These are phyloP conservation scores for Apoda limacodes DNA, from an alignment of 2,888 invertebrate species.

Conservation along the genomic window DNA sequence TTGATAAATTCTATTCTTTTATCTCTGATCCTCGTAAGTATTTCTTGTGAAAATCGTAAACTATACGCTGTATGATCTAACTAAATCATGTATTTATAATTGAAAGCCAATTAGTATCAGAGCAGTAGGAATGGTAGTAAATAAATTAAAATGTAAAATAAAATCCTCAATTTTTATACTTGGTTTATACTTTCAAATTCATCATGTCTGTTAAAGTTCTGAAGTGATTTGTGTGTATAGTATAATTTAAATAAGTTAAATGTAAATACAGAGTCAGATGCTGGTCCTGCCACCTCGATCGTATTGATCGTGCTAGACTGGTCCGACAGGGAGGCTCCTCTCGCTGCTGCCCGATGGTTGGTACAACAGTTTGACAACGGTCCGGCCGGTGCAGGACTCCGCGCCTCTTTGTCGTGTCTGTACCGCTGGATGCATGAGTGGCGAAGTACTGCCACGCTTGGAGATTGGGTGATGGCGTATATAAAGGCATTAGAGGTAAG, in stretches of 20 bases:
- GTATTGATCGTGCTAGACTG: conserved; percentile 69
- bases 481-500: conserved; percentile 72
- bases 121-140: no score
- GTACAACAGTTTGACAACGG: conserved; percentile 47
- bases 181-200: no score
- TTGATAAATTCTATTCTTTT: conserved; percentile 70
- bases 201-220: no score
- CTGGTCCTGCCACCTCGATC: conserved; percentile 70
- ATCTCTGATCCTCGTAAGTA: conserved; percentile 70
- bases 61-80: not conserved
- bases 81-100: not conserved
- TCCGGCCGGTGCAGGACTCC: conserved; percentile 63
- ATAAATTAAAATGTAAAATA: no score
- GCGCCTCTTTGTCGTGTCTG: conserved; percentile 72
- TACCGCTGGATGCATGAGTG: conserved; percentile 77
- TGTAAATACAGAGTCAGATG: conserved; percentile 52
- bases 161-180: no score
- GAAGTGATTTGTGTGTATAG: no score
- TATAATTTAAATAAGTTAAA: no score
- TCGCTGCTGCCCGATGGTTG: conserved; percentile 45
- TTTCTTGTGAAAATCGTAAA: not conserved
- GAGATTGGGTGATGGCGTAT: conserved; percentile 75
- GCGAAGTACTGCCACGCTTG: conserved; percentile 72
- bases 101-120: no score
- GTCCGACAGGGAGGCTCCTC: conserved; percentile 35